Evolutionary conservation across 2,888 invertebrate genomes (phyloP), one percentile per base, ranked within the genome.

Genomic region (Apocheima hispidaria): DNA sequence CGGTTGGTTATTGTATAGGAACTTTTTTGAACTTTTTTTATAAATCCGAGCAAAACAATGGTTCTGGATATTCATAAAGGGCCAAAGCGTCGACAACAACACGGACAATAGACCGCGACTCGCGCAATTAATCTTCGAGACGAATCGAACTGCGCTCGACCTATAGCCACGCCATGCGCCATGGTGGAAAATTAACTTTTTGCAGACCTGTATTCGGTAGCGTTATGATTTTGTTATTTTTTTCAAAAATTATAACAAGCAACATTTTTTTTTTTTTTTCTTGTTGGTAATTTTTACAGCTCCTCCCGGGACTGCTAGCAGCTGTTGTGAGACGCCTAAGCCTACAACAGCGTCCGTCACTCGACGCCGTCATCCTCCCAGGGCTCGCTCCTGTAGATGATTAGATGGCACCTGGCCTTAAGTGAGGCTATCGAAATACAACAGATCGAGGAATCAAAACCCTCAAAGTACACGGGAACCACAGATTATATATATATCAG

Each of bases 31-130:
- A 78, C 73, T 79, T 87, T 89, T 87, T 87, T 88, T 84, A 79
- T 81, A 83, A 88, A 86, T 82, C 83, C 84, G 79, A 71, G 74
- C 85, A 87, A 88, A 90, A 90, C 90, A 90, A 90, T 90, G 86
- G 85, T 77, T 74, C 70, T 80, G 74, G 84, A 83, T 82, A 84
- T 88, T 87, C 83, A 88, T 88, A 86, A 88, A 88, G 86, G 84
- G 81, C 78, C 73, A 82, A 85, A 82, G 79, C 86, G 86, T 83
- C 87, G 83, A 88, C 86, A 88, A 80, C 83, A 84, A 78, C 69
- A 63, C 76, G 78, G 78, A 87, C 88, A 89, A 89, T 87, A 78
- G 86, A 69, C 54, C 73, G 69, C 82, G 85, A 87, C 85, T 81
- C 74, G 78, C 79, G 87, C 88, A 87, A 90, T 90, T 89, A 90